Evolutionary conservation across 1,140 invertebrate species (phyloP).

Genomic region (Ctenoplectra terminalis): DNA sequence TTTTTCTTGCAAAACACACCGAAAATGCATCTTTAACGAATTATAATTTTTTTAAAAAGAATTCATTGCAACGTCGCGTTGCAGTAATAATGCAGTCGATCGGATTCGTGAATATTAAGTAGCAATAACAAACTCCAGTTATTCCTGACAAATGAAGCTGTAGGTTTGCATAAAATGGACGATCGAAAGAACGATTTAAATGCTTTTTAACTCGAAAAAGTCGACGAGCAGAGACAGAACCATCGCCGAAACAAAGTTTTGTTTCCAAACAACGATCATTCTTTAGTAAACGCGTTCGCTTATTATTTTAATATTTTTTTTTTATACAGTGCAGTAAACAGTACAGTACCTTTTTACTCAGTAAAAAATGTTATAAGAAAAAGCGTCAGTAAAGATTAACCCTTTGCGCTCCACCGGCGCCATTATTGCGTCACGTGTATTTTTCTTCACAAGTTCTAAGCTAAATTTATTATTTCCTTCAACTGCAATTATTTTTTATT

Average conservation of each 20-base stretch:
- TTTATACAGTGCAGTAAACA: too few relatives aligned
- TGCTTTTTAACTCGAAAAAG: neutral
- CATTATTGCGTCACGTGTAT: too few relatives aligned
- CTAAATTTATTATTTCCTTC: too few relatives aligned
- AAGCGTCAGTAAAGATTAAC: too few relatives aligned
- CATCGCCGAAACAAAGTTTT: neutral
- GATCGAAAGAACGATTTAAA: neutral
- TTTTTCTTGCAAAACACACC: too few relatives aligned
- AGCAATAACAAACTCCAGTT: neutral
- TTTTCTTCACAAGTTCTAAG: too few relatives aligned
- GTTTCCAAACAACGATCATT: neutral
- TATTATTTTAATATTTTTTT: constrained; percentile 12
- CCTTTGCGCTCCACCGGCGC: too few relatives aligned
- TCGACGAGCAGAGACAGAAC: too few relatives aligned
- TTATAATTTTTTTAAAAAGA: neutral
- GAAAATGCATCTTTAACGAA: neutral
- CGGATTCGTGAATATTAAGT: neutral
- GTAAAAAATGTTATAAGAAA: too few relatives aligned
- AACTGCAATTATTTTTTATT: too few relatives aligned
- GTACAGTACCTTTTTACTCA: too few relatives aligned
- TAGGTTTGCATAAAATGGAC: neutral
- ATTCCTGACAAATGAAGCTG: neutral
- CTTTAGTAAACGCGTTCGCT: neutral
- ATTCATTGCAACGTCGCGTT: neutral
- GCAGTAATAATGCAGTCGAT: neutral